Evolutionary conservation across 37 sponge, comb jelly and placozoan species (phyloP), one percentile per base, ranked within the genome.

Genomic region (Beroe ovata): DNA sequence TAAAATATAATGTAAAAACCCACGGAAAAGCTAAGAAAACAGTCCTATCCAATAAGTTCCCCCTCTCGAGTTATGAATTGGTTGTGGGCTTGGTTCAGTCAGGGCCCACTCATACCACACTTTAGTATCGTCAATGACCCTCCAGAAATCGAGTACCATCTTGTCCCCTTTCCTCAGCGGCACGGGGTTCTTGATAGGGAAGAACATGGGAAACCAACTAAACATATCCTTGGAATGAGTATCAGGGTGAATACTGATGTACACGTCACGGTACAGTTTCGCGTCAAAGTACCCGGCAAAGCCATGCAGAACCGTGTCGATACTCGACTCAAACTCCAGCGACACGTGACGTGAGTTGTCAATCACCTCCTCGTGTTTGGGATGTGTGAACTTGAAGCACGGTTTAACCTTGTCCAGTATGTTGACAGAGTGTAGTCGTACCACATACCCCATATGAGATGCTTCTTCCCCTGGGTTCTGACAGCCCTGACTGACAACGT

Each of bases 51-150:
- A 93, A 61, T 95, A 94, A 0, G 94, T 92, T 0, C 91, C 91
- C 38, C 99, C 99, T 21, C 72, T 88, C 14, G 94, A 89, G 71
- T 97, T 97, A 38, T 97, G 99, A 11, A 97, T 90, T 18, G 89
- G 72, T 23, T 91, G 72, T 14, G 88, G 47, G 8, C 25, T 33
- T 6, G 99, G 99, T 8, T 64, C 23, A 22, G 94, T 91, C 1
- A 97, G 54, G 36, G 90, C 90, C 99, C 99, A 97, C 64, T 97
- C 99, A 35, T 97, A 97, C 99, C 99, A 97, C 26, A 97, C 96
- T 71, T 94, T 94, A 38, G 88, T 93, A 29, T 21, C 38, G 16
- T 63, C 91, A 23, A 90, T 64, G 19, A 89, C 60, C 21, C 99
- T 69, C 99, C 99, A 97, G 41, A 97, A 88, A 71, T 92, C 90